Base-by-base conservation (phyloP, 2,888 invertebrate species). In the Lamellibrachia columna region DNA sequence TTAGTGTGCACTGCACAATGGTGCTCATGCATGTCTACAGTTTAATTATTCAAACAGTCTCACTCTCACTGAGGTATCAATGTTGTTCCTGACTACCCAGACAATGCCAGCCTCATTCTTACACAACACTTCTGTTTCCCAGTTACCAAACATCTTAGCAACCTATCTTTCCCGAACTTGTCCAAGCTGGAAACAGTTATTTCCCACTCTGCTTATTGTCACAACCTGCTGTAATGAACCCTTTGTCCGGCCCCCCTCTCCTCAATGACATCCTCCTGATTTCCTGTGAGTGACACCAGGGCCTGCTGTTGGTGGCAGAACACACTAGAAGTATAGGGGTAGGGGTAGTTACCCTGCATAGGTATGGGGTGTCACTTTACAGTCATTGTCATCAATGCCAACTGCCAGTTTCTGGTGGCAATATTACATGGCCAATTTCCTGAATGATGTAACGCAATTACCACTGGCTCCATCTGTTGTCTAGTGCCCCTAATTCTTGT, bases 221-320 rank as follows among this genome's bases (percentile, higher is more conserved):
- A 75, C 75, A 75, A 15, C 75, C 75, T 6, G 75, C 22, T n/a
- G 6, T 75, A 75, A 75, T 75, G 11, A 75, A 2, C 22, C 22
- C 75, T 22, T 75, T 75, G 75, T 75, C 22, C n/a, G 22, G 6
- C 75, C 55, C 75, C 75, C 15, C 75, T 6, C 6, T 6, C 75
- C 75, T 75, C 15, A 75, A 75, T 75, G 75, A 75, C 75, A 75
- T 75, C 75, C 75, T 75, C 75, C 75, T 75, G 75, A 75, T 75
- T 75, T 75, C 75, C 75, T 75, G 75, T 15, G 22, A 22, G 4
- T 75, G 75, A 75, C 75, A 75, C 40, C 40, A 40, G 40, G 40
- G 40, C 40, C 40, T 40, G 40, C 0, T 40, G 40, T 40, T 40
- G 40, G 1, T 40, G 40, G 40, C 40, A 40, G 40, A 40, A 40